Percentiles rank a stretch among this genome's conserved stretches.
These are phyloP conservation scores for Tor tambroides DNA, from an alignment of 2,113 vertebrate genomes.

Conservation along the genomic window DNA sequence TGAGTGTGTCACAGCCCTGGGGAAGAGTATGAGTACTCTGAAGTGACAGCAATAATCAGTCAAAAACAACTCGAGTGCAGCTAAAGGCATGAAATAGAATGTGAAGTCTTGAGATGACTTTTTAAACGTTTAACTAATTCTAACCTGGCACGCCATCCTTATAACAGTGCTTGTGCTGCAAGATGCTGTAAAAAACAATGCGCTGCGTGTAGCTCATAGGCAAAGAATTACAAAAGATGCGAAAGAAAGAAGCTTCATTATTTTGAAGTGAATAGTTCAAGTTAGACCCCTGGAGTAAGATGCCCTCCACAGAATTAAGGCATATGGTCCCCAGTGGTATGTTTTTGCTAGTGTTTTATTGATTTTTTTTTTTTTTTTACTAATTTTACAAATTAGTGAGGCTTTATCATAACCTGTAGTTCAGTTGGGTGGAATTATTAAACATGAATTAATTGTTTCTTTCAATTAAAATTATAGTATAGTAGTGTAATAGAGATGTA, in stretches of 20 bases:
- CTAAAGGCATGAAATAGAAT: background rate
- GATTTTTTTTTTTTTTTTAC: background rate
- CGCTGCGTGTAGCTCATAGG: too few species aligned
- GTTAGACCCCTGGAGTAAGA: background rate
- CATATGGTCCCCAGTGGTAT: background rate
- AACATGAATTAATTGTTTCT: too few species aligned
- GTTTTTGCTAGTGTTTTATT: background rate
- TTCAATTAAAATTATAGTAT: too few species aligned
- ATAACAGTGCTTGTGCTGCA: too few species aligned
- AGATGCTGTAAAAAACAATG: too few species aligned
- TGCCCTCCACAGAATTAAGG: background rate
- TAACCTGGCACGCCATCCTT: background rate
- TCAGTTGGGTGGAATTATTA: too few species aligned
- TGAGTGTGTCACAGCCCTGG: too few species aligned
- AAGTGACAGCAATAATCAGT: background rate
- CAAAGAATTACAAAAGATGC: too few species aligned
- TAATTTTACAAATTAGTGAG: background rate
- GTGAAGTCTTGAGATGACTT: background rate
- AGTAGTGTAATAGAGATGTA: too few species aligned
- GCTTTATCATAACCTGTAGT: too few species aligned
- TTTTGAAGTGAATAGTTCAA: too few species aligned
- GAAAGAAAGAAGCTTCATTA: too few species aligned
- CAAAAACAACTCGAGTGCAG: background rate
- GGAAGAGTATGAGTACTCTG: background rate
- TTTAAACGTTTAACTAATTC: background rate